A percentile compares a stretch with the other conserved stretches of the same genome.
These are phyloP conservation scores for Cephus nigrinus DNA, from an alignment of 2,888 invertebrate species.

Conservation along the genomic window DNA sequence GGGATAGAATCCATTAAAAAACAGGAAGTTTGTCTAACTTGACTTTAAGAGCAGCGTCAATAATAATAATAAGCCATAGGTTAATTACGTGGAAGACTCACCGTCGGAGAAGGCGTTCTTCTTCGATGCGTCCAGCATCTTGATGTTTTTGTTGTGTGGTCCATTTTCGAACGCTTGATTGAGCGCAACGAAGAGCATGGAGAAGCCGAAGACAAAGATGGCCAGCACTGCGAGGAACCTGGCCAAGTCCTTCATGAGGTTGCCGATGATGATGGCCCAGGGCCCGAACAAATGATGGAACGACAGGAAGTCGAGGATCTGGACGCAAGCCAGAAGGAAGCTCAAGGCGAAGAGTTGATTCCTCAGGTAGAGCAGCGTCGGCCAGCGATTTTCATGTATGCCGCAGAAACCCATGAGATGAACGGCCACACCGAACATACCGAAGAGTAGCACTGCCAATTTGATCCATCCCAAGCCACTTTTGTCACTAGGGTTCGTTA, in stretches of 20 bases:
- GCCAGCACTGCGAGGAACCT: conserved; percentile 96
- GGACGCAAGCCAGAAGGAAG: conserved; percentile 95
- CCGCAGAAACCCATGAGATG: conserved; percentile 85
- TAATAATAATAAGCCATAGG: background rate
- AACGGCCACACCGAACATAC: conserved; percentile 89
- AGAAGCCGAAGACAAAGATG: conserved; percentile 98
- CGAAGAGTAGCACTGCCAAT: conserved; percentile 85
- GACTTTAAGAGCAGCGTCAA: background rate
- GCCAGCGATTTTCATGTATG: conserved; percentile 77
- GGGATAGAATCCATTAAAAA: background rate
- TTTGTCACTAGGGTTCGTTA: conserved; percentile 98
- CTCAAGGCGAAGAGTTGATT: conserved; percentile 98
- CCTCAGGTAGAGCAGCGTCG: conserved; percentile 90
- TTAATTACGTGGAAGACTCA: conserved; percentile 65
- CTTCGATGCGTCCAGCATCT: conserved; percentile 66
- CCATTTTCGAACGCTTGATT: conserved; percentile 92
- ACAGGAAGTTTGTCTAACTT: background rate
- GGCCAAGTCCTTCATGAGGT: conserved; percentile 93
- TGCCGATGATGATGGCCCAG: conserved; percentile 99
- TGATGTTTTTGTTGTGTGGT: conserved; percentile 64
- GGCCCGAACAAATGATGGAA: conserved; percentile 99
- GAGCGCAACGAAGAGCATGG: conserved; percentile 94
- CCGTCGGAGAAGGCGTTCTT: conserved; percentile 78
- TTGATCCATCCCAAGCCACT: conserved; percentile 96
- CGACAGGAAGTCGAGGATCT: conserved; percentile 96